These are phyloP conservation scores for Embidobia sp. DNA, from an alignment of 2,888 invertebrate genomes.

Conservation along the genomic window DNA sequence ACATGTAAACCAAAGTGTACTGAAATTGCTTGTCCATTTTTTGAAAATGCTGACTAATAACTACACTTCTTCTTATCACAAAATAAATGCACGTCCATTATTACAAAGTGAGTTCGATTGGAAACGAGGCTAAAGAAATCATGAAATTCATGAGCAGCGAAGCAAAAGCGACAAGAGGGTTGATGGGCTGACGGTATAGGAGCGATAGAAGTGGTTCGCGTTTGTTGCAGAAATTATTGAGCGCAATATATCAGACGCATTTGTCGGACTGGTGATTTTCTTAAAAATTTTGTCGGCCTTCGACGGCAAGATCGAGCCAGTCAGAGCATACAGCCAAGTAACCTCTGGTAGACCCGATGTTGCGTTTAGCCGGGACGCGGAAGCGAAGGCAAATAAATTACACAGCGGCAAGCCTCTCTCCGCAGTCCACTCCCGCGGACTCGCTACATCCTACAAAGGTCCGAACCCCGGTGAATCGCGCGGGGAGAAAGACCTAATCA, in stretches of 20 bases:
- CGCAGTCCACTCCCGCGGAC: slow-evolving; percentile 72
- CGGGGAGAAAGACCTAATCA: slow-evolving; percentile 50
- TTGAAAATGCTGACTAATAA: slow-evolving; percentile 24
- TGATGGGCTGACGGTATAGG: slow-evolving; percentile 55
- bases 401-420: slow-evolving; percentile 71
- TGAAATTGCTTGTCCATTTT: neutral
- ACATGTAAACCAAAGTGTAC: neutral
- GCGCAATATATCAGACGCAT: slow-evolving; percentile 74
- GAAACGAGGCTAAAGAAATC: slow-evolving; percentile 73
- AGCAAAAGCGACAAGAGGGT: slow-evolving; percentile 56
- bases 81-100: slow-evolving; percentile 51
- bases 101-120: slow-evolving; percentile 59
- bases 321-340: slow-evolving; percentile 69
- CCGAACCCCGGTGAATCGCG: slow-evolving; percentile 61
- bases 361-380: slow-evolving; percentile 77
- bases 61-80: slow-evolving; percentile 28
- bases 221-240: slow-evolving; percentile 72
- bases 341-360: slow-evolving; percentile 75
- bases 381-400: slow-evolving; percentile 80
- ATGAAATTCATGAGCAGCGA: slow-evolving; percentile 70
- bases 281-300: slow-evolving; percentile 76
- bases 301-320: slow-evolving; percentile 68
- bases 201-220: slow-evolving; percentile 49
- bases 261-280: slow-evolving; percentile 75
- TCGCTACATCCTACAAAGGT: slow-evolving; percentile 49